Percentiles rank a stretch among this genome's conserved stretches.
phyloP scores from a whole-genome alignment of 2,113 vertebrate species.

The Varanus komodoensis region DNA sequence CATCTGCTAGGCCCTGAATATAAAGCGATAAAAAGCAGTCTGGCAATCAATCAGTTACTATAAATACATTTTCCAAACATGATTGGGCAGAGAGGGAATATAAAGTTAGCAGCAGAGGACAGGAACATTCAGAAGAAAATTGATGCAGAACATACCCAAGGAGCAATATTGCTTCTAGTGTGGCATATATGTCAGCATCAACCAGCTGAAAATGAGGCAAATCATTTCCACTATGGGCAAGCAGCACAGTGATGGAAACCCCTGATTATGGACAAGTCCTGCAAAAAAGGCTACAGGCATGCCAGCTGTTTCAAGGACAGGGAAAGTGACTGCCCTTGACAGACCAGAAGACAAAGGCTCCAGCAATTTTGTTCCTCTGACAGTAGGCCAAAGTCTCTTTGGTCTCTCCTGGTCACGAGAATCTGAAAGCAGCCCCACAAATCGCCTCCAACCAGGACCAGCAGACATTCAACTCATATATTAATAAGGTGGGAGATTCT shows the following conservation, averaged over 20 bases:
- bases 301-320: conserved; percentile 71
- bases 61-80: background rate
- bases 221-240: background rate
- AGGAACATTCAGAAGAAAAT: background rate
- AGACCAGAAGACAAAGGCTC: conserved; percentile 58
- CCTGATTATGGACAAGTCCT: conserved; percentile 27
- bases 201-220: conserved; percentile 33
- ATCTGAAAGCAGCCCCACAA: conserved; percentile 26
- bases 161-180: background rate
- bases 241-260: background rate
- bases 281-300: conserved; percentile 39
- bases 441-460: background rate
- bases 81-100: background rate
- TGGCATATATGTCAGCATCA: background rate
- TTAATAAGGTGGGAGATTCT: background rate
- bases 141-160: conserved; percentile 2
- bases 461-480: background rate
- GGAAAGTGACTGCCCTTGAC: conserved; percentile 66
- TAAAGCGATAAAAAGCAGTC: background rate
- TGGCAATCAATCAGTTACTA: background rate
- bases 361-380: conserved; percentile 65
- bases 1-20: background rate
- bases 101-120: background rate
- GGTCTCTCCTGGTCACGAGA: conserved; percentile 11
- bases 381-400: conserved; percentile 64